These are phyloP conservation scores for Aphaenogaster rudis DNA, from an alignment of 1,140 invertebrate species.

Conservation along the genomic window DNA sequence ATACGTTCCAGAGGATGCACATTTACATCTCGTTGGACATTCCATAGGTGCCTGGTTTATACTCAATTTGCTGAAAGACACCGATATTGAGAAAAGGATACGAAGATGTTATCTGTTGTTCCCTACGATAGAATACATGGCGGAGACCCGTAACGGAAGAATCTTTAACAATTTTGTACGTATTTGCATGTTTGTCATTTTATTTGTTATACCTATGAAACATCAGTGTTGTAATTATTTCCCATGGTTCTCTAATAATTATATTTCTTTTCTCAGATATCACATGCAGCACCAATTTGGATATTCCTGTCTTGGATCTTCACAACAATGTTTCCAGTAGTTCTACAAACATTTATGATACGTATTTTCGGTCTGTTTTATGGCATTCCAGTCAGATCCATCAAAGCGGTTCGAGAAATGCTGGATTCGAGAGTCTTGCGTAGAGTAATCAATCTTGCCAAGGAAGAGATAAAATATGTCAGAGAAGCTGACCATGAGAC, in stretches of 20 bases:
- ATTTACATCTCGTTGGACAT: slow-evolving; percentile 93
- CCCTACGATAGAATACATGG: slow-evolving; percentile 94
- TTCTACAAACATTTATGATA: slow-evolving; percentile 87
- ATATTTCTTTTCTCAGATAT: slow-evolving; percentile 65
- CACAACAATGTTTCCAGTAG: slow-evolving; percentile 89
- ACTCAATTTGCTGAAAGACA: slow-evolving; percentile 90
- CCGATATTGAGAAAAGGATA: slow-evolving; percentile 85
- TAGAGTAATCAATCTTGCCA: slow-evolving; percentile 88
- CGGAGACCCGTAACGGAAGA: slow-evolving; percentile 91
- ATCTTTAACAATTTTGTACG: slow-evolving; percentile 86
- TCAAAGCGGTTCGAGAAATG: slow-evolving; percentile 86
- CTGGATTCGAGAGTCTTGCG: slow-evolving; percentile 86
- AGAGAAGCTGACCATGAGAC: slow-evolving; percentile 88
- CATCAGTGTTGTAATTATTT: not conserved
- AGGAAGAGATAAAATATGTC: slow-evolving; percentile 89
- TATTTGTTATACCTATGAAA: not conserved
- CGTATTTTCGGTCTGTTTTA: slow-evolving; percentile 86
- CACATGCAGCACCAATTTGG: slow-evolving; percentile 87
- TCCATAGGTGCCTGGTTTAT: slow-evolving; percentile 94
- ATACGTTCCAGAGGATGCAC: slow-evolving; percentile 90
- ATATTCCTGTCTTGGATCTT: slow-evolving; percentile 88
- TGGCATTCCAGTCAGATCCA: slow-evolving; percentile 83
- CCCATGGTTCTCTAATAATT: not conserved
- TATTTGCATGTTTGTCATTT: slow-evolving; percentile 24
- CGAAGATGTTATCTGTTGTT: slow-evolving; percentile 91